Base-by-base conservation (phyloP, 2,113 vertebrate genomes). In the Prinia subflava region DNA sequence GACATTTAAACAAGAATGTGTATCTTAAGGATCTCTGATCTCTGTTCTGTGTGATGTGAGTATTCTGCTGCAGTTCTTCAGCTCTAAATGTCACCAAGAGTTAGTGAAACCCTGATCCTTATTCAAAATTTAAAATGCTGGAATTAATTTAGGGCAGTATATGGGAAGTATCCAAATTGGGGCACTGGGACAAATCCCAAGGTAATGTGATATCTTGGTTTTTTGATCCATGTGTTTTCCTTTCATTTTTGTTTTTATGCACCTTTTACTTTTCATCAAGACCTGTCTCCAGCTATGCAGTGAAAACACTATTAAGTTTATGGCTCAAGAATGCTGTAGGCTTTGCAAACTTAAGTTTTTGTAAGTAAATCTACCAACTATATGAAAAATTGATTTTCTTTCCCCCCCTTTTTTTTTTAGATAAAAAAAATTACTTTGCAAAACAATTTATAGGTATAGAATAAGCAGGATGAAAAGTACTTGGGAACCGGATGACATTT, bases 151-250 rank as follows among this genome's bases (percentile, higher is more conserved):
- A 55, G 27, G 15, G 4, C 11, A 46, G 13, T 37, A 49, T 37
- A 10, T 30, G 44, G 47, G n/a, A 35, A n/a, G 16, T 59, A 59
- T 16, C 35, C 23, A 35, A 24, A 22, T 59, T 22, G 39, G 39
- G 39, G 15, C 22, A 24, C 5, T 15, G 10, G 22, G 33, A 64
- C 11, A 74, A 74, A 7, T 63, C 25, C 7, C 23, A 78, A 5
- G 7, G 0, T 67, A 28, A 44, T 1, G 0, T 50, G 35, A 25
- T 1, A 1, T 57, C 44, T 33, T 70, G 4, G 3, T 52, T n/a
- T 57, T 71, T 73, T 59, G 7, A 41, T 53, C 1, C 21, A 9
- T 42, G 3, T 24, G 7, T 46, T 77, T 77, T 63, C 22, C 22
- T 77, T 62, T 69, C n/a, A 4, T 64, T 69, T 67, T 70, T 75